Evolutionary conservation across 2,888 invertebrate species (phyloP).

Genomic region (Apodemia mormo): DNA sequence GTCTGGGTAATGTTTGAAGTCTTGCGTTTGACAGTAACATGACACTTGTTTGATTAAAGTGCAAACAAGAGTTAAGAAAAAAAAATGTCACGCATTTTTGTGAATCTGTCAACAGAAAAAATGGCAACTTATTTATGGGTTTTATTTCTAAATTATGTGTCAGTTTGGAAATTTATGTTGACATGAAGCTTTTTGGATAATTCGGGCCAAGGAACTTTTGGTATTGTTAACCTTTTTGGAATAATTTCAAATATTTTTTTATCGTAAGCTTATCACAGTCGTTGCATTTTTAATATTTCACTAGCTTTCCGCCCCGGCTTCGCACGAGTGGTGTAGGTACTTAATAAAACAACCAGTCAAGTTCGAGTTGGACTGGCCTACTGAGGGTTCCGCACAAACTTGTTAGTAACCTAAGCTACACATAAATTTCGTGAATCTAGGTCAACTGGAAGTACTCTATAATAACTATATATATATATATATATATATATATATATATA

Average conservation of each 20-base stretch:
- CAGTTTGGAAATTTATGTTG: conserved; percentile 27
- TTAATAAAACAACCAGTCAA: no score
- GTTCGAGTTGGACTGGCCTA: no score
- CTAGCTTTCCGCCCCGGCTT: no score
- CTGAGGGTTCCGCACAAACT: no score
- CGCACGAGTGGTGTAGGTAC: no score
- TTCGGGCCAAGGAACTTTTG: conserved; percentile 7
- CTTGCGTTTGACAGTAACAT: conserved; percentile 40
- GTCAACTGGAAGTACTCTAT: no score
- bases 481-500: no score
- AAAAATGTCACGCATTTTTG: conserved; percentile 32
- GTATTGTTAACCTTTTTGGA: not conserved
- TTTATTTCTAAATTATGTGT: conserved; percentile 3
- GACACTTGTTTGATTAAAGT: conserved; percentile 42
- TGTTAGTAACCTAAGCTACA: no score
- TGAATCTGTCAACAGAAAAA: conserved; percentile 27
- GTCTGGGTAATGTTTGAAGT: conserved; percentile 36
- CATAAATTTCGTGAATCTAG: no score
- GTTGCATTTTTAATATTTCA: no score
- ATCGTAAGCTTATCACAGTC: no score
- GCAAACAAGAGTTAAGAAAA: conserved; percentile 37
- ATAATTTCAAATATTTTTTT: not conserved
- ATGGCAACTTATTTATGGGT: conserved; percentile 25
- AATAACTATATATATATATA: no score
- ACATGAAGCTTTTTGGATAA: conserved; percentile 22